Percentiles rank a stretch among this genome's conserved stretches.
These are phyloP conservation scores for Epistrophe grossulariae DNA, from an alignment of 2,888 invertebrate species.

Conservation along the genomic window DNA sequence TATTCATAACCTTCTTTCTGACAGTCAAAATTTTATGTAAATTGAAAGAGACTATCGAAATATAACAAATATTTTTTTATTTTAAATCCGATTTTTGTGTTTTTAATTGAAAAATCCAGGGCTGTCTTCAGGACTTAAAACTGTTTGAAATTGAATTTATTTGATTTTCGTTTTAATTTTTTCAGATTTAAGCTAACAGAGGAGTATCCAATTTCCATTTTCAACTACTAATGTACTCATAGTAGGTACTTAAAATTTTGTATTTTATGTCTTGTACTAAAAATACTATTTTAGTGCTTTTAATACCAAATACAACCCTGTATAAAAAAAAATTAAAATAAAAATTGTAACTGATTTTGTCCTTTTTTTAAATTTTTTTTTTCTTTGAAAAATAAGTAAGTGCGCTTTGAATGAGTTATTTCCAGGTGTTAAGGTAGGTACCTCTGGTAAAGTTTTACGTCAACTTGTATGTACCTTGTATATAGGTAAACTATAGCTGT, in stretches of 20 bases:
- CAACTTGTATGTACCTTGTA: neutral
- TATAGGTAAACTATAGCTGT: neutral
- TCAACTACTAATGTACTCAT: too few relatives aligned
- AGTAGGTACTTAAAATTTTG: neutral
- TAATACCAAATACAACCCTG: neutral
- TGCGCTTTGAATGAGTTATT: constrained; percentile 61
- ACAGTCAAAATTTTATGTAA: too few relatives aligned
- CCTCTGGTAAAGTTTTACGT: neutral
- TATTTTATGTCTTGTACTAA: neutral
- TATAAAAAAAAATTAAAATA: neutral
- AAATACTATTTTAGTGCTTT: neutral
- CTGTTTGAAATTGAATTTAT: too few relatives aligned
- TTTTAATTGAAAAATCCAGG: neutral
- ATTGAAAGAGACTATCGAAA: too few relatives aligned
- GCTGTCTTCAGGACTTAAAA: neutral
- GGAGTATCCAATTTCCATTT: too few relatives aligned
- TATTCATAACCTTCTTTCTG: too few relatives aligned
- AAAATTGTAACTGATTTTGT: neutral
- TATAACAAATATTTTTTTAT: too few relatives aligned
- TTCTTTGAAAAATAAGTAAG: neutral
- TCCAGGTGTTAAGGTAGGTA: constrained; percentile 16
- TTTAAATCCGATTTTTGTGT: too few relatives aligned
- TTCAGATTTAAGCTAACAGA: too few relatives aligned
- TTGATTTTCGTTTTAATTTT: too few relatives aligned
- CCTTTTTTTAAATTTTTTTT: neutral